A percentile compares a stretch with the other conserved stretches of the same genome.
Evolutionary conservation across 2,888 invertebrate species (phyloP).

Genomic region (Leptopilina syphax): DNA sequence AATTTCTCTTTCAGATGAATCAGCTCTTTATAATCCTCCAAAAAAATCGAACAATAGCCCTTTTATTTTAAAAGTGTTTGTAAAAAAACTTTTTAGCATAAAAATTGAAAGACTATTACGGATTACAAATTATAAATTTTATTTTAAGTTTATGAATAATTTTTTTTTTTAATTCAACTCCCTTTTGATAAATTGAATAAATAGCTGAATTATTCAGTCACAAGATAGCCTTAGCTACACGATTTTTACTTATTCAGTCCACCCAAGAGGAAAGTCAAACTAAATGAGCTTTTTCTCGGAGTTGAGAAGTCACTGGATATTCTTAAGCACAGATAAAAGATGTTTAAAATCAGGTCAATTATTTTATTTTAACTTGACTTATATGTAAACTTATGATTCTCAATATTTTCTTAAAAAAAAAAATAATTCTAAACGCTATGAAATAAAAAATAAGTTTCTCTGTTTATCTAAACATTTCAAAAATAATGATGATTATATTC

Average conservation of each 20-base stretch:
- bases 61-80: too few relatives aligned
- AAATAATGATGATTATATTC: too few relatives aligned
- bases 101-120: too few relatives aligned
- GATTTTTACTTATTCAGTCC: slow-evolving; percentile 15
- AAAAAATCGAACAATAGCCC: too few relatives aligned
- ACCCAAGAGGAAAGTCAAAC: slow-evolving; percentile 28
- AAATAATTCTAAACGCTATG: background rate
- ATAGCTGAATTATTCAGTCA: slow-evolving; percentile 6
- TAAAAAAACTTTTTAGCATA: too few relatives aligned
- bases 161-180: background rate
- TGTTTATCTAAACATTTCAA: too few relatives aligned
- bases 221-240: background rate
- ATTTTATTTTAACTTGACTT: slow-evolving; percentile 2
- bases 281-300: slow-evolving; percentile 29
- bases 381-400: background rate
- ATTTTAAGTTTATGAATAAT: background rate
- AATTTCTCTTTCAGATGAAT: too few relatives aligned
- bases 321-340: slow-evolving; percentile 23
- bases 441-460: too few relatives aligned
- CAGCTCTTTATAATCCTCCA: too few relatives aligned
- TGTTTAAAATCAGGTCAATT: slow-evolving; percentile 26
- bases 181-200: slow-evolving; percentile 6
- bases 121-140: background rate
- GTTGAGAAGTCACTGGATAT: slow-evolving; percentile 18
- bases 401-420: background rate